These are phyloP conservation scores for Adelosebastes latens DNA, from an alignment of 2,797 vertebrate genomes.

Conservation along the genomic window DNA sequence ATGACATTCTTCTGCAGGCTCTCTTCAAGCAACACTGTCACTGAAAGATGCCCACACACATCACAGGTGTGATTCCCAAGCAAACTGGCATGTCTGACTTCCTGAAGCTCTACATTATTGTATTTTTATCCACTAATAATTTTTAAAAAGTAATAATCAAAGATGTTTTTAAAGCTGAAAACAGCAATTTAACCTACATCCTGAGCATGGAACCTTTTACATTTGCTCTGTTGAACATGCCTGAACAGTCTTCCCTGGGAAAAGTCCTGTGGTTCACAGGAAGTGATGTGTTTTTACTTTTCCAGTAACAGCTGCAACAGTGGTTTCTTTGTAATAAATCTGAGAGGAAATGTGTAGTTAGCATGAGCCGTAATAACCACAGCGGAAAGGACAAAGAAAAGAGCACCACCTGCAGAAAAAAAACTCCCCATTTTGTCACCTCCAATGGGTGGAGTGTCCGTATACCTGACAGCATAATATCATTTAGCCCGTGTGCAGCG, in stretches of 20 bases:
- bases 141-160: background rate
- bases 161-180: background rate
- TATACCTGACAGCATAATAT: background rate
- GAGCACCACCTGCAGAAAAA: conserved; percentile 32
- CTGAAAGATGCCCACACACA: background rate
- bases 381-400: conserved; percentile 32
- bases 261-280: conserved; percentile 33
- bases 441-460: background rate
- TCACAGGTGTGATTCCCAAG: background rate
- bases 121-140: background rate
- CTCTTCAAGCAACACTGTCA: background rate
- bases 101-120: background rate
- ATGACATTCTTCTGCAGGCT: conserved; percentile 45
- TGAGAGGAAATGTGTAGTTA: conserved; percentile 44
- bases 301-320: conserved; percentile 49
- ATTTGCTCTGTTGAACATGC: conserved; percentile 13
- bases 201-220: conserved; percentile 13
- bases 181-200: background rate
- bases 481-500: background rate
- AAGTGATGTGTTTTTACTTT: conserved; percentile 57
- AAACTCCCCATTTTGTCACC: background rate
- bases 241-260: conserved; percentile 21
- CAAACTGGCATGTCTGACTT: background rate
- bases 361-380: conserved; percentile 12
- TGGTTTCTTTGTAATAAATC: conserved; percentile 40